These are phyloP conservation scores for Sebastes flavidus DNA, from an alignment of 2,797 vertebrate species.

Conservation along the genomic window DNA sequence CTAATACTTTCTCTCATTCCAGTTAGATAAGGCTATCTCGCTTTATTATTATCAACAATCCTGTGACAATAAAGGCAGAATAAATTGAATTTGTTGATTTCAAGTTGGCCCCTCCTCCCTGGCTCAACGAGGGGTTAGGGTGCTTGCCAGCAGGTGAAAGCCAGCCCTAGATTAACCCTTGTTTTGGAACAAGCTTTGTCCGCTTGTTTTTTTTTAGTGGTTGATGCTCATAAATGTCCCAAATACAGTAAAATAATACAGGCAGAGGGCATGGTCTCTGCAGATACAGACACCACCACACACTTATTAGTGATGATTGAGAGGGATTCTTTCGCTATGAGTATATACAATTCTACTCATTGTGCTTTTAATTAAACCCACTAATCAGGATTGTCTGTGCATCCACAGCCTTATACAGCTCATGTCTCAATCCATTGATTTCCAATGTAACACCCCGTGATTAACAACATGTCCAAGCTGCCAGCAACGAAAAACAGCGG, in stretches of 20 bases:
- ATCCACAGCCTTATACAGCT: neutral
- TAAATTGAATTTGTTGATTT: neutral
- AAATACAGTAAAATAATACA: neutral
- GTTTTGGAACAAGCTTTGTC: neutral
- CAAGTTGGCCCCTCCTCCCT: neutral
- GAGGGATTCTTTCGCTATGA: neutral
- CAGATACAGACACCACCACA: neutral
- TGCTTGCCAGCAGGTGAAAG: neutral
- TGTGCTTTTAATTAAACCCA: neutral
- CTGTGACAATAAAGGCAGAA: neutral
- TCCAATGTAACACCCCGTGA: neutral
- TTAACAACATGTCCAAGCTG: neutral
- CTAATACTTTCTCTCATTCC: neutral
- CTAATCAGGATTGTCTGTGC: neutral
- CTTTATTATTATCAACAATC: neutral
- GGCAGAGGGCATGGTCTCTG: neutral
- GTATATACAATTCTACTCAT: neutral
- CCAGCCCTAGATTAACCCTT: neutral
- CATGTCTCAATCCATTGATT: neutral
- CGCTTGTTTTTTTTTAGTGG: neutral
- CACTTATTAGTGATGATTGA: neutral
- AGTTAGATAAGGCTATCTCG: neutral
- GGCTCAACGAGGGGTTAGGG: neutral
- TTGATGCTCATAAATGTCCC: neutral
- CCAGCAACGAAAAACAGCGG: neutral